Base-by-base conservation (phyloP, 1,140 invertebrate genomes). In the Streblospio benedicti region DNA sequence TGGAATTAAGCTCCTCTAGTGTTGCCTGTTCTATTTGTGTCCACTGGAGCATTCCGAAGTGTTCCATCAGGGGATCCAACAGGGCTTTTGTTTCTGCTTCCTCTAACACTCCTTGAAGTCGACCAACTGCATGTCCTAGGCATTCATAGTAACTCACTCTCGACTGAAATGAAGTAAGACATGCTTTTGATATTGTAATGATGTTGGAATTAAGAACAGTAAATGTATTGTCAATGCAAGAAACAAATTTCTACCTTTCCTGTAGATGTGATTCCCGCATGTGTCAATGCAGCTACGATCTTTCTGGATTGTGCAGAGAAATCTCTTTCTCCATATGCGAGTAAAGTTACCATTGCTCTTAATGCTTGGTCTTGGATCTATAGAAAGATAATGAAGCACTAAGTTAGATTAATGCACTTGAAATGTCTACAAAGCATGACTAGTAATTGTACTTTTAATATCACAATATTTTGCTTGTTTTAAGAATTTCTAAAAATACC, bases 61-160 rank as follows among this genome's bases (percentile, higher is more conserved):
- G 45, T 1, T 23, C 20, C 45, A 59, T 51, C 14, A 59, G 9
- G 6, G 57, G 49, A 1, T 51, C 57, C 12, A 51, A 18, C 4
- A 59, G 31, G 14, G 16, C 16, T 4, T 43, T 23, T 12, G 25
- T 35, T 16, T 56, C 33, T 4, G 20, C 9, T 12, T 31, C 53
- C 6, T 51, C 47, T 16, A 59, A 4, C 30, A 35, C 16, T 16
- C 20, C 25, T 4, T 30, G 45, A 16, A 30, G 32, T 3, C 49
- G 20, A 18, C 49, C 45, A 44, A 59, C 50, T 2, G 52, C 27
- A 23, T 59, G 49, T 20, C 45, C 57, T 18, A 59, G 32, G 57
- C 57, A 51, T 27, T 59, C 57, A 33, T 52, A 59, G 45, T 51
- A 52, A 4, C 18, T 2, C 45, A 20, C 6, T 20, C 45, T 14